phyloP scores from a whole-genome alignment of 1,140 invertebrate genomes.

The Onthophagus taurus region DNA sequence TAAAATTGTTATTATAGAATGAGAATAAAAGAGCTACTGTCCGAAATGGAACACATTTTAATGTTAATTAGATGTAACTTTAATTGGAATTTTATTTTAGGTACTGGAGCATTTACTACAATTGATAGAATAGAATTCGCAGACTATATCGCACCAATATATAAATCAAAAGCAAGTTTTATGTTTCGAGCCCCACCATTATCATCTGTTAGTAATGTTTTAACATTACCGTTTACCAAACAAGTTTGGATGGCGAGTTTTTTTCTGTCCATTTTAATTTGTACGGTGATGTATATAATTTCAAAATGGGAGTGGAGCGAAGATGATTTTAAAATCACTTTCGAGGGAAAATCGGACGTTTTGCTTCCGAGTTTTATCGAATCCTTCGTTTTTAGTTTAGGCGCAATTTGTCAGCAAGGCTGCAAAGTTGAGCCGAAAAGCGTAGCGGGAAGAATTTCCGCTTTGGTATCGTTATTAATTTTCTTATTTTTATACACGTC shows the following conservation, averaged over 20 bases:
- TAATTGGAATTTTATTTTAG: conserved; percentile 25
- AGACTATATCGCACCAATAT: conserved; percentile 46
- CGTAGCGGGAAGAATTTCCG: conserved; percentile 39
- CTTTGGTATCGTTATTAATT: conserved; percentile 39
- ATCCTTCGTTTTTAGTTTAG: conserved; percentile 40
- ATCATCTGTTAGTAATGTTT: conserved; percentile 53
- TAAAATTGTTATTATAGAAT: no score
- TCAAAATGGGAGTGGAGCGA: conserved; percentile 19
- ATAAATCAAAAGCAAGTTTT: conserved; percentile 45
- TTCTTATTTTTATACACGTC: conserved; percentile 43
- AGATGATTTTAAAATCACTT: not conserved
- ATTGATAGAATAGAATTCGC: conserved; percentile 43
- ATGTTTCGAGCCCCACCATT: conserved; percentile 51
- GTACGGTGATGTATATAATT: conserved; percentile 18
- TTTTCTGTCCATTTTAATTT: conserved; percentile 25
- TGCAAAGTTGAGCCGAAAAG: conserved; percentile 41
- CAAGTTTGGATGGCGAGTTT: conserved; percentile 46
- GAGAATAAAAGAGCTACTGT: no score
- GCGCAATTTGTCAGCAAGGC: conserved; percentile 46
- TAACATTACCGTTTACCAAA: conserved; percentile 45
- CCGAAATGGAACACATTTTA: no score
- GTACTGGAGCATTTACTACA: conserved; percentile 46
- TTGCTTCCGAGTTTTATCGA: conserved; percentile 37
- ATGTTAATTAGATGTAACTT: no score
- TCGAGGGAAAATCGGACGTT: conserved; percentile 9